These are phyloP conservation scores for Encarsia formosa DNA, from an alignment of 2,888 invertebrate genomes.

Conservation along the genomic window DNA sequence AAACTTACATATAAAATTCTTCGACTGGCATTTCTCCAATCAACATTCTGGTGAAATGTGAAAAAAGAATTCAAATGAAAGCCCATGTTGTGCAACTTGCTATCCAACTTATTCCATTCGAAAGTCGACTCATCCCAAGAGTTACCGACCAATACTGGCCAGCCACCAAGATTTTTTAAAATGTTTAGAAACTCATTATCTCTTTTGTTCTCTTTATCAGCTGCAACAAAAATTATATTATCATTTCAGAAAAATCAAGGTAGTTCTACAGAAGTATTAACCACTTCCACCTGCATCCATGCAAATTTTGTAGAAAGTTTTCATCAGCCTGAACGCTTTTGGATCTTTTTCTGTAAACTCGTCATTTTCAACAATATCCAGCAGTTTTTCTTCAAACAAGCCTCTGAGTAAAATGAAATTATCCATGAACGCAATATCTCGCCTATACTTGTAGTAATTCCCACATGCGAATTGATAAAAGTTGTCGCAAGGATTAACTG, in stretches of 20 bases:
- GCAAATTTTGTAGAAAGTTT: conserved; percentile 79
- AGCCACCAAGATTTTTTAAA: conserved; percentile 77
- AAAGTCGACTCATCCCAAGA: conserved; percentile 70
- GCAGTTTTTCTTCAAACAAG: conserved; percentile 67
- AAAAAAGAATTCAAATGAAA: conserved; percentile 87
- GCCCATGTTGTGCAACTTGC: conserved; percentile 72
- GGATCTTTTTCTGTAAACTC: too few relatives aligned
- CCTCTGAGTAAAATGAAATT: conserved; percentile 72
- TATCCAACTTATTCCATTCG: conserved; percentile 77
- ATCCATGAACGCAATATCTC: conserved; percentile 74
- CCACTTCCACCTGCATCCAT: conserved; percentile 74
- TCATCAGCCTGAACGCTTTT: conserved; percentile 70
- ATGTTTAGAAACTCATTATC: conserved; percentile 67
- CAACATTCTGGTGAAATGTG: conserved; percentile 69
- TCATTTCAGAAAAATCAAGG: background rate
- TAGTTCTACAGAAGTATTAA: background rate
- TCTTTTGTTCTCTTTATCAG: conserved; percentile 10
- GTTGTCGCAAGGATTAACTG: conserved; percentile 74
- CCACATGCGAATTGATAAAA: conserved; percentile 80
- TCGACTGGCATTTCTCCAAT: conserved; percentile 80
- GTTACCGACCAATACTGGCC: conserved; percentile 80
- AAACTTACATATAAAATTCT: conserved; percentile 77
- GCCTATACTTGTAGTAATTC: conserved; percentile 65
- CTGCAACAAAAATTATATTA: background rate
- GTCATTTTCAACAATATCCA: conserved; percentile 53